These are phyloP conservation scores for Drosophila testacea DNA, from an alignment of 2,888 invertebrate species.

Conservation along the genomic window DNA sequence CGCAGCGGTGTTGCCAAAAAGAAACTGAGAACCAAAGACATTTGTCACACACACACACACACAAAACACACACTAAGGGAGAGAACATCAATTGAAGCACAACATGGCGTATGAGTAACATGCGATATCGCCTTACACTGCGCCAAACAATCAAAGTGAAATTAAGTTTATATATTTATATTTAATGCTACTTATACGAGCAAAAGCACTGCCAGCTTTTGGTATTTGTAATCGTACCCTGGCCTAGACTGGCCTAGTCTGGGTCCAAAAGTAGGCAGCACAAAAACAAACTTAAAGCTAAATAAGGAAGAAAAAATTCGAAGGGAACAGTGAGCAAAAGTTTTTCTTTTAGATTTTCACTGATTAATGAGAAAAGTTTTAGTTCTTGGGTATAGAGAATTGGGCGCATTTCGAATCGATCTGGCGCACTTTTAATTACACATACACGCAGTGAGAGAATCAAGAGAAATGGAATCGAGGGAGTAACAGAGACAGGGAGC, in stretches of 20 bases:
- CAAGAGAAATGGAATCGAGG: background rate
- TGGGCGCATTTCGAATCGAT: slow-evolving; percentile 48
- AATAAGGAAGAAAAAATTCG: slow-evolving; percentile 2
- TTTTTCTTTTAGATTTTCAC: slow-evolving; percentile 81
- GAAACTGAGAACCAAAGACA: slow-evolving; percentile 62
- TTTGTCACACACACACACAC: slow-evolving; percentile 67
- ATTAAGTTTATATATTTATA: slow-evolving; percentile 80
- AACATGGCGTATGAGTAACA: slow-evolving; percentile 79
- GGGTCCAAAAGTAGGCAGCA: slow-evolving; percentile 47
- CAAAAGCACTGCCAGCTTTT: slow-evolving; percentile 20
- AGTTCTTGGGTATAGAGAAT: slow-evolving; percentile 59
- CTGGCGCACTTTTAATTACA: slow-evolving; percentile 79
- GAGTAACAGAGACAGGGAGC: slow-evolving; percentile 1
- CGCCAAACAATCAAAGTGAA: slow-evolving; percentile 80
- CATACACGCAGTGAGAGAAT: slow-evolving; percentile 54
- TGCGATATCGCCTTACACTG: slow-evolving; percentile 81
- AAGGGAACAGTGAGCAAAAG: slow-evolving; percentile 67
- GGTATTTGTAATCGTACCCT: slow-evolving; percentile 23
- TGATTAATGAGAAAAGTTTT: slow-evolving; percentile 82
- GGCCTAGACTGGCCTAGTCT: slow-evolving; percentile 23
- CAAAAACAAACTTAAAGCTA: slow-evolving; percentile 73
- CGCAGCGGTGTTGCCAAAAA: slow-evolving; percentile 44
- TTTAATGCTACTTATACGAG: slow-evolving; percentile 70
- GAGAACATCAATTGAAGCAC: slow-evolving; percentile 38
- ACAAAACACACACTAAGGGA: slow-evolving; percentile 29